Evolutionary conservation across 2,888 invertebrate genomes (phyloP).

Genomic region (Dryocosmus kuriphilus): DNA sequence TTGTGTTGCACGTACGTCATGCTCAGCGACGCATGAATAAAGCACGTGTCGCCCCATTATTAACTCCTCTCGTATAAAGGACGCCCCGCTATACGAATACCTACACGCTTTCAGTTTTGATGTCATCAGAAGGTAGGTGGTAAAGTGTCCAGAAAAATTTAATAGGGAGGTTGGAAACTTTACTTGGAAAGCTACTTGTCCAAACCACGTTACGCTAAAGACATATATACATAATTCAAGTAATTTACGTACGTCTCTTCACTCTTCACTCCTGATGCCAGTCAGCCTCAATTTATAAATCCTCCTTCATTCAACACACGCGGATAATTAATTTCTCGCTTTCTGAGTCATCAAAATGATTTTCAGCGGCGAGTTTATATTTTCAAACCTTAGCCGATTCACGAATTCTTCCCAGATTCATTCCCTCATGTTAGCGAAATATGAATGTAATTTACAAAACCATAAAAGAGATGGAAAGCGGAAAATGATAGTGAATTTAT

Average conservation of each 20-base stretch:
- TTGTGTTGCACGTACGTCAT: conserved; percentile 31
- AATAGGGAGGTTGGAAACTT: not conserved
- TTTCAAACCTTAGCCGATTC: not conserved
- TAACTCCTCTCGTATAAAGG: conserved; percentile 35
- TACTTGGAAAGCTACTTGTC: conserved; percentile 5
- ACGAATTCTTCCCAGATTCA: not conserved
- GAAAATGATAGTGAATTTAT: too few species aligned
- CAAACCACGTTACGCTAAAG: conserved; percentile 15
- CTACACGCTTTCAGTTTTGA: conserved; percentile 28
- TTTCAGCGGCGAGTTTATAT: not conserved
- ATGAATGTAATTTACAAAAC: too few species aligned
- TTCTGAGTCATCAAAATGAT: conserved; percentile 8
- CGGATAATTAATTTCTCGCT: conserved; percentile 9
- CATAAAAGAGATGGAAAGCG: too few species aligned
- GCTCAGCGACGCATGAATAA: conserved; percentile 38
- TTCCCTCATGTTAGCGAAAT: too few species aligned
- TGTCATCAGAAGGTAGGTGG: conserved; percentile 23
- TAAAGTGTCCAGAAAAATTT: not conserved
- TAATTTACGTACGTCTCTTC: too few species aligned
- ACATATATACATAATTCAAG: not conserved
- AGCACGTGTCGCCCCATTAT: conserved; percentile 39
- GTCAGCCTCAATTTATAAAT: conserved; percentile 17
- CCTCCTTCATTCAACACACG: not conserved
- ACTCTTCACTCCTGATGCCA: conserved; percentile 1
- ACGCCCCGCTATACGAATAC: conserved; percentile 15